Evolutionary conservation across 2,888 invertebrate species (phyloP).

Genomic region (Synergus japonicus): DNA sequence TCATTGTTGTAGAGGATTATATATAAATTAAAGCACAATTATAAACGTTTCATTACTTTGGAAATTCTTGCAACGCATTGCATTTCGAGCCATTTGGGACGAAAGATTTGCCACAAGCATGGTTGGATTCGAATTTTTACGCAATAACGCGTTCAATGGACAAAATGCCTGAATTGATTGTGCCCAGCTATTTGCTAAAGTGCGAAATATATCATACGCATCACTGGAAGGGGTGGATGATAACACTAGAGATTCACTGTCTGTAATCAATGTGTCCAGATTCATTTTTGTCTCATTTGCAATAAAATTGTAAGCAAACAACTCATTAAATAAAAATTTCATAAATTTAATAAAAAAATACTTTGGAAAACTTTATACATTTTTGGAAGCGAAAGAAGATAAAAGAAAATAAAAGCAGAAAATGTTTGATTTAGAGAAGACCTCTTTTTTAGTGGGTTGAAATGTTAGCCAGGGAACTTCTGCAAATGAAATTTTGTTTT

Average conservation of each 20-base stretch:
- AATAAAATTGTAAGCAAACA: no score
- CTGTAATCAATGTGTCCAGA: background rate
- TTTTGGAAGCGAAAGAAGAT: no score
- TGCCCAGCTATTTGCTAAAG: conserved; percentile 36
- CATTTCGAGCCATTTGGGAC: conserved; percentile 9
- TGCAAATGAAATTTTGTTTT: background rate
- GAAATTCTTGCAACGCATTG: conserved; percentile 13
- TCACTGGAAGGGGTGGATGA: background rate
- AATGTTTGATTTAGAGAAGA: no score
- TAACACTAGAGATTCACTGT: background rate
- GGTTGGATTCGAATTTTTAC: conserved; percentile 33
- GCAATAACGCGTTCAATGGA: conserved; percentile 29
- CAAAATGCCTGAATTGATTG: conserved; percentile 26
- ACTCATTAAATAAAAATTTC: no score
- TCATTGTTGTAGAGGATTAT: background rate
- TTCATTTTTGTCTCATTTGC: background rate
- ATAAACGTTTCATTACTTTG: conserved; percentile 40
- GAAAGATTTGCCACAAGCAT: conserved; percentile 11
- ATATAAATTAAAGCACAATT: background rate
- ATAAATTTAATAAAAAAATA: no score
- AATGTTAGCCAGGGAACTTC: background rate
- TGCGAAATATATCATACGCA: conserved; percentile 19
- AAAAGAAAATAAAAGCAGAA: no score
- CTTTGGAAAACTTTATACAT: background rate
- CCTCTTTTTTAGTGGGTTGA: no score